A percentile compares a stretch with the other conserved stretches of the same genome.
Evolutionary conservation across 2,113 vertebrate genomes (phyloP).

Genomic region (Acanthochromis polyacanthus): DNA sequence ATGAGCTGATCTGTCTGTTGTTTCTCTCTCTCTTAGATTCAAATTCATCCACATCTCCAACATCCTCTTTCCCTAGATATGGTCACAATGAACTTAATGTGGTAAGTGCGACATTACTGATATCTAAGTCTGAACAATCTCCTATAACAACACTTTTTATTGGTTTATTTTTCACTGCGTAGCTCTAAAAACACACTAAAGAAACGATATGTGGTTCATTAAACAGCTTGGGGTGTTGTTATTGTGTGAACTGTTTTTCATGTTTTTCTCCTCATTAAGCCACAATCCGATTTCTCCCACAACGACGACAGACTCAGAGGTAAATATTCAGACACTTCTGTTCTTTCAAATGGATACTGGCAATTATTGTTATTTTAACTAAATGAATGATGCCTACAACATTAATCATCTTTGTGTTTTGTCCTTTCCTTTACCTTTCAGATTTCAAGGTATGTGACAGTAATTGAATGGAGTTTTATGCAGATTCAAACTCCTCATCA

Average conservation of each 20-base stretch:
- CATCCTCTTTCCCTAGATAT: constrained; percentile 91
- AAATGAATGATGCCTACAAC: neutral
- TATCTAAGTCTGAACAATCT: neutral
- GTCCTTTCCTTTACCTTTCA: constrained; percentile 76
- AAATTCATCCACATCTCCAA: constrained; percentile 85
- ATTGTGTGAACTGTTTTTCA: neutral
- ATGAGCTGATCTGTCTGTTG: constrained; percentile 51
- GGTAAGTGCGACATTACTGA: constrained; percentile 77
- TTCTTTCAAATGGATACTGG: neutral
- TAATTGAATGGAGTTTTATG: constrained; percentile 2
- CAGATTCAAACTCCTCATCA: neutral
- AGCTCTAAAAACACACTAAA: neutral
- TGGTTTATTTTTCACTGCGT: neutral
- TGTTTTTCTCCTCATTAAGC: constrained; percentile 76
- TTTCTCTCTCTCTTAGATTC: constrained; percentile 80
- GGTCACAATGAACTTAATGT: constrained; percentile 89
- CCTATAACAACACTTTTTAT: no score
- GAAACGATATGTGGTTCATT: neutral
- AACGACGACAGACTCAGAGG: constrained; percentile 90
- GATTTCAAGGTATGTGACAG: constrained; percentile 92
- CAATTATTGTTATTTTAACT: neutral
- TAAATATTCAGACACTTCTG: constrained; percentile 62
- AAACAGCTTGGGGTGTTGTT: neutral
- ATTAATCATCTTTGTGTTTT: constrained; percentile 35
- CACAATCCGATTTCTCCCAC: constrained; percentile 90